Conservation (phyloP, 2,113 vertebrate species). For the Mobula hypostoma region DNA sequence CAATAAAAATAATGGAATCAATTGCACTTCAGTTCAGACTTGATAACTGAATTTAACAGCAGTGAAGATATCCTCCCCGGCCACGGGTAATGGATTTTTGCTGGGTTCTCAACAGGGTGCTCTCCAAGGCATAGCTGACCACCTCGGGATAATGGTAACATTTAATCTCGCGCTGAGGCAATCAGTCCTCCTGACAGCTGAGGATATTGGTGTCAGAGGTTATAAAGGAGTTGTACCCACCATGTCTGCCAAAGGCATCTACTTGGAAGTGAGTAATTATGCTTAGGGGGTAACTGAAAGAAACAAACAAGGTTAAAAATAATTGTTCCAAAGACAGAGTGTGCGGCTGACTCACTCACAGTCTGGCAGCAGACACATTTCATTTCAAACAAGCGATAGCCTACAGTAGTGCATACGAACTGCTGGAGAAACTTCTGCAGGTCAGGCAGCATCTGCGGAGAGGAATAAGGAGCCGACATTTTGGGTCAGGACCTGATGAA, state of each 20-base stretch:
- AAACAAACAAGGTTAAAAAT: neutral
- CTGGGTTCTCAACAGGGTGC: neutral
- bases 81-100: neutral
- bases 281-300: neutral
- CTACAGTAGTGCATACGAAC: too few species aligned
- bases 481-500: too few species aligned
- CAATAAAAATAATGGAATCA: conserved; percentile 18
- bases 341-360: neutral
- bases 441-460: too few species aligned
- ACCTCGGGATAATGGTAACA: neutral
- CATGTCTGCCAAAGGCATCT: neutral
- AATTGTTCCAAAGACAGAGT: neutral
- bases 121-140: neutral
- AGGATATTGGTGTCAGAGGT: conserved; percentile 5
- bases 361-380: too few species aligned
- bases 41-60: neutral
- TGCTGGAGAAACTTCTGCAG: too few species aligned
- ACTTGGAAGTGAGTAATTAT: neutral
- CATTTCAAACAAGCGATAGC: neutral
- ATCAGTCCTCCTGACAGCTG: neutral
- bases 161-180: neutral
- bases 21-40: conserved; percentile 10
- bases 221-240: neutral
- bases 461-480: too few species aligned
- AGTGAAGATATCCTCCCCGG: neutral